Base-by-base conservation (phyloP, 2,797 vertebrate genomes). In the Catamblyrhynchus diadema region DNA sequence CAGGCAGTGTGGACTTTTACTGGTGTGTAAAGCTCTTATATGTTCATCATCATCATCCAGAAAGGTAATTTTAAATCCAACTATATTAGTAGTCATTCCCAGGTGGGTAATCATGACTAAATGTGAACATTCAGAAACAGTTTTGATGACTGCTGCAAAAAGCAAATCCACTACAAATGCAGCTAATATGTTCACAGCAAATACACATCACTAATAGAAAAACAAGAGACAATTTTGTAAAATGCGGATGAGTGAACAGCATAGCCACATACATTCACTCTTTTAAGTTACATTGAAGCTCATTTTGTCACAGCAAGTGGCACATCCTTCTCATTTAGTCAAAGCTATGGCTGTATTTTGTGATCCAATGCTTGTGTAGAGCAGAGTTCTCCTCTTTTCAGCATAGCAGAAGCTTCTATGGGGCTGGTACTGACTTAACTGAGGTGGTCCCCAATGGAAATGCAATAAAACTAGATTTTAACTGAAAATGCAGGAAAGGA, bases 401-500 rank as follows among this genome's bases (percentile, higher is more conserved):
- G 35, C n/a, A 6, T 25, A 45, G n/a, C 56, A 86, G 39, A 66
- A 81, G 51, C 0, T 0, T 33, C 22, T 6, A 6, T 13, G 15
- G 48, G 14, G 19, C 44, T 85, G 56, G 50, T 32, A 39, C 10
- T 18, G 25, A 25, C 28, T 78, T 30, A 37, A 48, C 28, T 35
- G 44, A 82, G 56, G 24, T 33, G 45, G 35, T 77, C 14, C 28
- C 64, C 79, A 27, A 3, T 24, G 60, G 67, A 70, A 88, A 86
- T 4, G 77, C 50, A 92, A 81, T 90, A 86, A 87, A 95, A 88
- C 41, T 10, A 45, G 64, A 53, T 70, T 92, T 92, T 60, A 62
- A 84, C 37, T 65, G 72, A 85, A 96, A 96, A 51, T 37, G 60
- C 88, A 94, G 94, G 93, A 95, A 95, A 95, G 35, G 25, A 32